Conservation (phyloP, 1,140 invertebrate species). For the Drosophila subobscura region DNA sequence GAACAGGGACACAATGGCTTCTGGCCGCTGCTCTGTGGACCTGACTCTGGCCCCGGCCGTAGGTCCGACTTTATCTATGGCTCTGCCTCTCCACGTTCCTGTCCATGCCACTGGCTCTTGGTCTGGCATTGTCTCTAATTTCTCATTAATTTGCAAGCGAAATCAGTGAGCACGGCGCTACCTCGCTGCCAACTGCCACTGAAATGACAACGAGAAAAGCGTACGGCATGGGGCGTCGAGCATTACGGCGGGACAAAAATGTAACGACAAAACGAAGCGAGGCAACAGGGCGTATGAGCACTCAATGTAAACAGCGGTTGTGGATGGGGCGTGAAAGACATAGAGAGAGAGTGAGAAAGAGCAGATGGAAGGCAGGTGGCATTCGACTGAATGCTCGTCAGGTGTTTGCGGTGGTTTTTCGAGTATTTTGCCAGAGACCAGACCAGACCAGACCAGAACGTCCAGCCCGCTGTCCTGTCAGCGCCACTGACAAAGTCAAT, state of each 20-base stretch:
- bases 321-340: slow-evolving; percentile 3
- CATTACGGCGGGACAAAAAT: slow-evolving; percentile 32
- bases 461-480: slow-evolving; percentile 48
- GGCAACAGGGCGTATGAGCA: slow-evolving; percentile 80
- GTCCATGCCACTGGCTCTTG: slow-evolving; percentile 27
- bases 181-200: slow-evolving; percentile 7
- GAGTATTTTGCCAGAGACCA: slow-evolving; percentile 69
- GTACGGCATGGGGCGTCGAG: slow-evolving; percentile 1
- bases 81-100: background rate
- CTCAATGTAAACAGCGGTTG: slow-evolving; percentile 49
- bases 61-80: slow-evolving; percentile 61
- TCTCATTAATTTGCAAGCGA: slow-evolving; percentile 83
- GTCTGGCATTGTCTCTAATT: slow-evolving; percentile 77
- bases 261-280: slow-evolving; percentile 69
- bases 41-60: slow-evolving; percentile 21
- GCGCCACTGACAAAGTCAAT: slow-evolving; percentile 76
- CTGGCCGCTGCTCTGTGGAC: slow-evolving; percentile 7
- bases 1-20: slow-evolving; percentile 21
- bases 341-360: background rate
- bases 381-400: slow-evolving; percentile 71
- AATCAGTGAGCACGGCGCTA: slow-evolving; percentile 73
- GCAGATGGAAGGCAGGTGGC: slow-evolving; percentile 21
- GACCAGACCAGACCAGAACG: slow-evolving; percentile 61
- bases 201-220: slow-evolving; percentile 62
- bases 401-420: slow-evolving; percentile 78